Evolutionary conservation across 2,888 invertebrate species (phyloP), one percentile per base, ranked within the genome.

Genomic region (Clusia tigrina): DNA sequence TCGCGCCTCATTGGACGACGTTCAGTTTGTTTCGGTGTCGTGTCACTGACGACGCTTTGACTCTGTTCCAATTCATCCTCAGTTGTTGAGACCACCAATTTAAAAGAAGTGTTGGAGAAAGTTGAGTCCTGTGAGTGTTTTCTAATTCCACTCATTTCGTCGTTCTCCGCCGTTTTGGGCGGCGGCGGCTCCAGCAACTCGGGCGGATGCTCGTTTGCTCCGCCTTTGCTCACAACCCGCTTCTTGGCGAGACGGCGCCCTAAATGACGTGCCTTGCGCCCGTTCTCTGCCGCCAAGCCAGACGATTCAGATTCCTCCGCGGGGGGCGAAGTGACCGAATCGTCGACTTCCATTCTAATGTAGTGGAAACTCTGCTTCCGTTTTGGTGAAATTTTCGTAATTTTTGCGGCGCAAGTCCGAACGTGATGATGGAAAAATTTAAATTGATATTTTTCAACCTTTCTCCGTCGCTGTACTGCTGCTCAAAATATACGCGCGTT

Each of bases 311-410:
- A 9, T 9, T 48, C 20, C 5, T 18, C 20, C 5, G 20, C 17
- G n/a, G 18, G 67, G 59, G 64, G 63, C 53, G 57, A 66, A 61
- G 60, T 58, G 9, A 48, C 67, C 59, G 71, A 67, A 68, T 72
- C 74, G 67, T 76, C 76, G 68, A 74, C 74, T 67, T 76, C 76
- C 76, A 76, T 76, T 72, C 74, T 74, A 20, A 76, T 74, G 58
- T 71, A 66, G 48, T 72, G 74, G 69, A 76, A 76, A 70, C 74
- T 74, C 56, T 76, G 76, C 63, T 76, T 76, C 56, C 76, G 62
- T 76, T 76, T 76, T 58, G 76, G 74, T 66, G 74, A 76, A 76
- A 76, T 76, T 67, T 71, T 76, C 71, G 74, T 64, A 68, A 66
- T 38, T 64, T 67, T 69, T 62, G n/a, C n/a, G n/a, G n/a, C n/a